A percentile compares a stretch with the other conserved stretches of the same genome.
phyloP scores from a whole-genome alignment of 2,113 vertebrate genomes.

The Crotalus horridus region DNA sequence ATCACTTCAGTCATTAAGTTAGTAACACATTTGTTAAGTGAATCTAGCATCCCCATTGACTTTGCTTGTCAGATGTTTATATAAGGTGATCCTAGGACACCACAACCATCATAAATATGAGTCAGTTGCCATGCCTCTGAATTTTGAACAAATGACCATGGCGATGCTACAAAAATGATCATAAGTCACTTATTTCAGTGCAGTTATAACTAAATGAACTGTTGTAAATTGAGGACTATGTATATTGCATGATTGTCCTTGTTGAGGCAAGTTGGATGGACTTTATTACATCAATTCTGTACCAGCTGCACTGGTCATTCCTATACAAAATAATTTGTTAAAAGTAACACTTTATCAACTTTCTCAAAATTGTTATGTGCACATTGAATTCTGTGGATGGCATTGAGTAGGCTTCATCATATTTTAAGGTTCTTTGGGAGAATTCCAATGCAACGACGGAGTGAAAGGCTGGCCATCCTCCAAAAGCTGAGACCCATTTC shows the following conservation, averaged over 20 bases:
- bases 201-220: not conserved
- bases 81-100: not conserved
- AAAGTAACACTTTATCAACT: not conserved
- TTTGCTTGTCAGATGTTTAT: not conserved
- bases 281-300: not conserved
- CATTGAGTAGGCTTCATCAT: not conserved
- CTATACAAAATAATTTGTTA: not conserved
- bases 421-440: not conserved
- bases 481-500: not conserved
- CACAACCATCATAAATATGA: not conserved
- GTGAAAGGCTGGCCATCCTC: not conserved
- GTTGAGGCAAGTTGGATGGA: not conserved
- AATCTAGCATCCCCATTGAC: not conserved
- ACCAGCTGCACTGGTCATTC: not conserved
- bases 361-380: not conserved
- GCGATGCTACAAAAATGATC: not conserved
- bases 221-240: not conserved
- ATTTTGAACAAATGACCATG: not conserved
- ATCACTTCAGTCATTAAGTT: not conserved
- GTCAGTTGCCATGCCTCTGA: fast-evolving
- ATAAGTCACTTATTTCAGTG: not conserved
- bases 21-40: not conserved
- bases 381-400: not conserved
- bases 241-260: not conserved
- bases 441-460: not conserved